Conservation (phyloP, 2,888 invertebrate species). For the Phorcus lineatus region DNA sequence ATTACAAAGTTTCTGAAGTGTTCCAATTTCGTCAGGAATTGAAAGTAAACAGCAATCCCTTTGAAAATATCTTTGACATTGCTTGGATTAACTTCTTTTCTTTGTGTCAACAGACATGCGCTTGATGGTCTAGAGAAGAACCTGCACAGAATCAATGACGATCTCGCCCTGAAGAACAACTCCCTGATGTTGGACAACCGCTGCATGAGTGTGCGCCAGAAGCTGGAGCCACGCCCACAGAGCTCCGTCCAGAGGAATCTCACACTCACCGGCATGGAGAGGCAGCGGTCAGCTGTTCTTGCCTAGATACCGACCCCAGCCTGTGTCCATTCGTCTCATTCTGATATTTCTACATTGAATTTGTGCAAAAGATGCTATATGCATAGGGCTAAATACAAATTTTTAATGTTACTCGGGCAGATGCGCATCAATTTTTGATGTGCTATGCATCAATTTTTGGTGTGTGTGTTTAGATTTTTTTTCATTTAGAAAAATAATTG, state of each 20-base stretch:
- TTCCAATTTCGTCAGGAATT: not conserved
- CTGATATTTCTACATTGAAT: slow-evolving; percentile 3
- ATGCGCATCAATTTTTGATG: no score
- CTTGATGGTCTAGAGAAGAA: slow-evolving; percentile 75
- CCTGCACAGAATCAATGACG: slow-evolving; percentile 74
- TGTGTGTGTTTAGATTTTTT: no score
- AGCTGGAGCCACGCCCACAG: slow-evolving; percentile 67
- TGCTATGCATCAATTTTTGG: no score
- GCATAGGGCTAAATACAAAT: no score
- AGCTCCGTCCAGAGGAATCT: slow-evolving; percentile 67
- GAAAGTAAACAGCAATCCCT: not conserved
- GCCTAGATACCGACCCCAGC: slow-evolving; percentile 50
- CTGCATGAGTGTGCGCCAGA: slow-evolving; percentile 72
- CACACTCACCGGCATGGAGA: slow-evolving; percentile 69
- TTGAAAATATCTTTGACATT: not conserved
- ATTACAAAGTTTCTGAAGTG: no score
- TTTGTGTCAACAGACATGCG: slow-evolving; percentile 70
- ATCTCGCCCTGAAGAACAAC: slow-evolving; percentile 74
- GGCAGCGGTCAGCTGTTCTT: slow-evolving; percentile 65
- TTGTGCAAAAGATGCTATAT: no score
- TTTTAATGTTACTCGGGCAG: no score
- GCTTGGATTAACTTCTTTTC: not conserved
- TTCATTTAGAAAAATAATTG: no score
- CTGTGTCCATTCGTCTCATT: not conserved
- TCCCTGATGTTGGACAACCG: slow-evolving; percentile 74